Conservation (phyloP, 2,113 vertebrate genomes). For the Columbina picui region DNA sequence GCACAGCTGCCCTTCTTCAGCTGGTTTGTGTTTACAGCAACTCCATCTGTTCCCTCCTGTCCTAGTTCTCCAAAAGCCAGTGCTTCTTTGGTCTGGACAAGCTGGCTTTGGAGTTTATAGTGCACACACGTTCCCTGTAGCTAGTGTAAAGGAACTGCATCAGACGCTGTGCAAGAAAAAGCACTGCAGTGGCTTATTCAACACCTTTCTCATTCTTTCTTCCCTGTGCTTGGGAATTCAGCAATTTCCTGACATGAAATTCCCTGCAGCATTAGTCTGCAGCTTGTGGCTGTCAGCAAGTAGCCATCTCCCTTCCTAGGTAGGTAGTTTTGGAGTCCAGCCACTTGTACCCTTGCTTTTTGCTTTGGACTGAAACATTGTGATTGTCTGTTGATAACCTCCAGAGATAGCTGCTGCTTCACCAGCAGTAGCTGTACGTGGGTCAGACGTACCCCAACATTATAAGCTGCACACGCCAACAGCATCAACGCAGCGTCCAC, state of each 20-base stretch:
- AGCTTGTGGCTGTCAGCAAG: background rate
- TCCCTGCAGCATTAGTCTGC: background rate
- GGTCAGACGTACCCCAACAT: background rate
- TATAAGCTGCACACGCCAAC: background rate
- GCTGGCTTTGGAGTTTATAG: background rate
- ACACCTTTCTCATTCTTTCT: background rate
- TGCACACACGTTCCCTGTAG: background rate
- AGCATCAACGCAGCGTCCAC: background rate
- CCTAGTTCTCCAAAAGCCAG: background rate
- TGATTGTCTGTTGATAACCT: background rate
- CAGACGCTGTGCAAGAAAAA: background rate
- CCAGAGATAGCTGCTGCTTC: background rate
- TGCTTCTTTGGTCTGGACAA: background rate
- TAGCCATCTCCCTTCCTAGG: background rate
- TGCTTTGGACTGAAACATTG: background rate
- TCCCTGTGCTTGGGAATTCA: background rate
- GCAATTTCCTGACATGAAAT: background rate
- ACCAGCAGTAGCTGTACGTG: accelerated
- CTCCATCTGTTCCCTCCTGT: slow-evolving; percentile 7
- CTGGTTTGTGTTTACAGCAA: background rate
- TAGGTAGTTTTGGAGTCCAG: background rate
- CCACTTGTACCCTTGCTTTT: background rate
- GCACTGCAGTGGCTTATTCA: background rate
- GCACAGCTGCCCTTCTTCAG: background rate
- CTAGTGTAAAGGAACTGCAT: background rate